phyloP scores from a whole-genome alignment of 2,888 invertebrate genomes.

The Pristionchus entomophagus region DNA sequence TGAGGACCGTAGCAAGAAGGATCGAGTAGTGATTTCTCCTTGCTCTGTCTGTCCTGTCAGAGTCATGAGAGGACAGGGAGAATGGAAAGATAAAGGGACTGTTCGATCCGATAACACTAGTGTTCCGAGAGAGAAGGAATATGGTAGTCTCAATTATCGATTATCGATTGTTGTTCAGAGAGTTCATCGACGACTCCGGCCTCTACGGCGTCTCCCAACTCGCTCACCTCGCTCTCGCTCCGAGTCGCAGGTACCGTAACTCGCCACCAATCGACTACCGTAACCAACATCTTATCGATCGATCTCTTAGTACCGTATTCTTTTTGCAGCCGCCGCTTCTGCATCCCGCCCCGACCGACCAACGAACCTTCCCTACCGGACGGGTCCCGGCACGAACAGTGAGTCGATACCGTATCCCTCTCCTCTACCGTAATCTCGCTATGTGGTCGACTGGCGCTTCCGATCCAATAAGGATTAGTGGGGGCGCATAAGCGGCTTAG shows the following conservation, averaged over 20 bases:
- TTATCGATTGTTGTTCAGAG: background rate
- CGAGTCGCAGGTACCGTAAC: constrained; percentile 26
- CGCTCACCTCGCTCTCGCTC: constrained; percentile 18
- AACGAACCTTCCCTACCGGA: constrained; percentile 32
- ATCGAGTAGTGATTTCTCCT: too few relatives aligned
- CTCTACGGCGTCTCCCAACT: background rate
- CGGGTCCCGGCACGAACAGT: constrained; percentile 48
- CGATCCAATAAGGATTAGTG: background rate
- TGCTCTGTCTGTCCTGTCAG: too few relatives aligned
- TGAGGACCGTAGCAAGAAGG: background rate
- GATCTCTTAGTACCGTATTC: background rate
- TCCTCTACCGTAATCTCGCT: background rate
- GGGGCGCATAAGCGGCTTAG: constrained; percentile 6
- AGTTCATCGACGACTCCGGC: constrained; percentile 7
- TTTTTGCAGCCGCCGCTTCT: constrained; percentile 15
- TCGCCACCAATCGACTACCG: background rate
- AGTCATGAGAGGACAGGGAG: too few relatives aligned
- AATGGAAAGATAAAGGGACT: too few relatives aligned
- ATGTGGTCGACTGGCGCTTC: background rate
- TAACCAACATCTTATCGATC: background rate
- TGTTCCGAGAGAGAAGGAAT: background rate
- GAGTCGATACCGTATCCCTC: constrained; percentile 5
- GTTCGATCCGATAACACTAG: too few relatives aligned
- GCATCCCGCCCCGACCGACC: constrained; percentile 20
- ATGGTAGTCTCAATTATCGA: background rate